Base-by-base conservation (phyloP, 1,140 invertebrate genomes). In the Rhagoletis zephyria region DNA sequence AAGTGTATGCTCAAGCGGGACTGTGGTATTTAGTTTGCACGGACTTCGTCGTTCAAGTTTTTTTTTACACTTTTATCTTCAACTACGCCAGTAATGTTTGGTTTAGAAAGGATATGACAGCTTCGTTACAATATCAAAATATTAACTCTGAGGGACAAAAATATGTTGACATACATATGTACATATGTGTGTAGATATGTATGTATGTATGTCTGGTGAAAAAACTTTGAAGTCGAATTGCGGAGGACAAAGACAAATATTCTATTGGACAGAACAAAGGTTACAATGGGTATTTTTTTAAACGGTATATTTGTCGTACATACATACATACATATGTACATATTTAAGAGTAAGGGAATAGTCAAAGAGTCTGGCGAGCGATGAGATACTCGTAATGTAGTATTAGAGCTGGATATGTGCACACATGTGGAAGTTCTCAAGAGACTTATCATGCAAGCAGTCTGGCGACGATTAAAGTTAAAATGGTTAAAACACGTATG, bases 81-180 rank as follows among this genome's bases (percentile, higher is more conserved):
- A 14, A 45, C 42, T n/a, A 74, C 42, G 67, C 67, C 40, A 74
- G 42, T 48, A 16, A 48, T 42, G 67, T 74, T 74, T 74, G 67
- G 12, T 48, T n/a, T 74, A 16, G 67, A 74, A n/a, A 1, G 12
- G 67, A 74, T 42, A 1, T 2, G 42, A 45, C 67, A 45, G 67
- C 67, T 74, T 74, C 40, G 42, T 74, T 48, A 74, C 67, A 74
- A 42, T 74, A 74, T 45, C 42, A 74, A 74, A 74, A 74, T 74
- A 74, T 12, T 10, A 48, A 74, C 14, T 74, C 40, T 48, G 42
- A 5, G 12, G 14, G 40, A 74, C 67, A n/a, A 45, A 48, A 74
- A 63, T 63, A 42, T 74, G 67, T 74, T 74, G 67, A 48, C 45
- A 45, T 74, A 30, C 30, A 30, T 30, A 30, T 30, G 30, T 30